A percentile compares a stretch with the other conserved stretches of the same genome.
Conservation (phyloP, 2,888 invertebrate genomes). For the Lochmaea capreae region DNA sequence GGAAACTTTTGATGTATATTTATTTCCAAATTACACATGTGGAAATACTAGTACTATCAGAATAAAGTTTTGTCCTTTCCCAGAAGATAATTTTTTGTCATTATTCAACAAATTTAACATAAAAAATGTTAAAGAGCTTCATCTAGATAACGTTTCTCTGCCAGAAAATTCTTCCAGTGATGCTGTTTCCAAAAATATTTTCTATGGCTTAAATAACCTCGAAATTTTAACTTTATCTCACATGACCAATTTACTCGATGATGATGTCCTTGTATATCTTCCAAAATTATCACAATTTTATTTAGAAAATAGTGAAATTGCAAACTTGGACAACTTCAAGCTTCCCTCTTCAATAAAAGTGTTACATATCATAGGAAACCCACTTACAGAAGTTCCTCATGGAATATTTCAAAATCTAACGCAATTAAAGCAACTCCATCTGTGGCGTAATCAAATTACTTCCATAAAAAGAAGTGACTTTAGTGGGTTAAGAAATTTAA, state of each 20-base stretch:
- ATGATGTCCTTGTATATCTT: slow-evolving; percentile 47
- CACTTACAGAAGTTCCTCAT: slow-evolving; percentile 71
- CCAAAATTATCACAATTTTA: slow-evolving; percentile 48
- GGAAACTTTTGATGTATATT: slow-evolving; percentile 60
- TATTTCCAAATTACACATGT: slow-evolving; percentile 67
- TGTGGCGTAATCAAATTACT: slow-evolving; percentile 70
- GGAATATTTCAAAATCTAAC: slow-evolving; percentile 73
- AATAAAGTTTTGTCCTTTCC: slow-evolving; percentile 70
- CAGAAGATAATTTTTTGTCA: slow-evolving; percentile 66
- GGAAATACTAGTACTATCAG: slow-evolving; percentile 67
- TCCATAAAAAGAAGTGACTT: slow-evolving; percentile 70
- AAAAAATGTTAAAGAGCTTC: slow-evolving; percentile 14
- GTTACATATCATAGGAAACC: slow-evolving; percentile 77
- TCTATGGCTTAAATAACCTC: slow-evolving; percentile 23
- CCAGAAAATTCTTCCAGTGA: slow-evolving; percentile 11
- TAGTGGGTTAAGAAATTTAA: slow-evolving; percentile 72
- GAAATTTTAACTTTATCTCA: slow-evolving; percentile 12
- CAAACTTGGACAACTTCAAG: slow-evolving; percentile 70
- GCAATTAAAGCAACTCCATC: slow-evolving; percentile 73
- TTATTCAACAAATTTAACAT: slow-evolving; percentile 66
- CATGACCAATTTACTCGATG: slow-evolving; percentile 29
- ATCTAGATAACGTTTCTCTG: slow-evolving; percentile 19
- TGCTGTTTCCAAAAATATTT: slow-evolving; percentile 30
- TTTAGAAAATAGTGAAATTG: slow-evolving; percentile 46
- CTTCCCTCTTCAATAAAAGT: slow-evolving; percentile 73